These are phyloP conservation scores for Helicorthomorpha holstii DNA, from an alignment of 1,140 invertebrate genomes.

Conservation along the genomic window DNA sequence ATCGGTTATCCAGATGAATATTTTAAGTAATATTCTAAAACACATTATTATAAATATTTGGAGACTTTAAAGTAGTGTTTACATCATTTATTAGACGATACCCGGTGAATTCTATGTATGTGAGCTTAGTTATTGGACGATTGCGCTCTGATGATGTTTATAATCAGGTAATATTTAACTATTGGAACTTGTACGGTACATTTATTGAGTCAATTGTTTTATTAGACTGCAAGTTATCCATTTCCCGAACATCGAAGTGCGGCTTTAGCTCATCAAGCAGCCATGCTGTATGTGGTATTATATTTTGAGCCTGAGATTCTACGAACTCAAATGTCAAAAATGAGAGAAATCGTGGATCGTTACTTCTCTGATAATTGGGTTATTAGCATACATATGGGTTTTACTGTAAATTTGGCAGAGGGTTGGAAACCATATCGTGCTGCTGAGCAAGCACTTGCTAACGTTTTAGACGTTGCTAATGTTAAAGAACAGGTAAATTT, in stretches of 20 bases:
- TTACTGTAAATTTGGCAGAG: conserved; percentile 75
- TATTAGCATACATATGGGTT: conserved; percentile 86
- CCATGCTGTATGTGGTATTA: conserved; percentile 83
- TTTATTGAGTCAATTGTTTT: neutral
- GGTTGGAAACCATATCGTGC: conserved; percentile 89
- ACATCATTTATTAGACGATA: conserved; percentile 46
- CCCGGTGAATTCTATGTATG: conserved; percentile 49
- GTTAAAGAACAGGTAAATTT: conserved; percentile 40
- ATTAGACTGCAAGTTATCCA: conserved; percentile 51
- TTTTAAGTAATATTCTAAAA: conserved; percentile 64
- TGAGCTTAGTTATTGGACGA: conserved; percentile 71
- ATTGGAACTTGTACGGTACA: conserved; percentile 1
- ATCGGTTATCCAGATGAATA: conserved; percentile 81
- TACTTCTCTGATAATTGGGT: conserved; percentile 93
- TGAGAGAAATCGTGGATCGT: conserved; percentile 97
- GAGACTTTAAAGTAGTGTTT: too few species aligned
- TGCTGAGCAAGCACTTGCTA: conserved; percentile 65
- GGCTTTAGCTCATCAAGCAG: conserved; percentile 73
- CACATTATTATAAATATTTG: too few species aligned
- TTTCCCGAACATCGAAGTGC: conserved; percentile 80
- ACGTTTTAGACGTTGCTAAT: conserved; percentile 55
- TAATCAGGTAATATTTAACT: conserved; percentile 46
- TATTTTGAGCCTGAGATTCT: conserved; percentile 76
- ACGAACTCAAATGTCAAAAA: conserved; percentile 65
- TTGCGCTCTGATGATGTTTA: conserved; percentile 90